Base-by-base conservation (phyloP, 2,888 invertebrate genomes). In the Hirtodrosophila confusa region DNA sequence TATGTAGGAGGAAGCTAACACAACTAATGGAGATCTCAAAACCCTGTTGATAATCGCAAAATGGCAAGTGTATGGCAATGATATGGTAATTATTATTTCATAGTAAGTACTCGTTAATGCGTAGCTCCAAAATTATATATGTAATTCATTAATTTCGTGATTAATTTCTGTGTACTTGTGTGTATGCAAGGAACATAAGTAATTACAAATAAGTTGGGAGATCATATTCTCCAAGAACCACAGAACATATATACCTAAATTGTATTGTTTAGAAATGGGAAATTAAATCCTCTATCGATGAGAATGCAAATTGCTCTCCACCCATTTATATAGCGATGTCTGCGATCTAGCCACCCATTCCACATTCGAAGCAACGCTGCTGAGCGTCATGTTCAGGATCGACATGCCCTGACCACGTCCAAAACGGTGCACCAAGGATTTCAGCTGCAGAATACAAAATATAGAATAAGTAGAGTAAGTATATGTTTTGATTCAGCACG, bases 271-370 rank as follows among this genome's bases (percentile, higher is more conserved):
- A 23, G 40, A 41, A 44, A 62, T 37, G 39, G 54, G 27, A 44
- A 24, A 50, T 55, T 10, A 49, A 48, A 12, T 39, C 24, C 58
- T 73, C 66, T 77, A 88, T 89, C 89, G 90, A 82, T 90, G 90
- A 53, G 89, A 86, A 68, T 89, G 91, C 55, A 90, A 83, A 75
- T 90, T 89, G 50, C 84, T 89, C 65, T 92, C 92, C 54, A 92
- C 89, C 92, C 92, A 92, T 86, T 89, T 90, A 75, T 91, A 92
- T 71, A 92, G 83, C 70, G 92, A 88, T 44, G 89, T 87, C 73
- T 92, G 92, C 12, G 92, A 91, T 69, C 90, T 74, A 29, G 90
- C 88, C 60, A 92, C 91, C 92, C 92, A 92, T 78, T 92, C 92
- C 36, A 92, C 92, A 74, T 92, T 92, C 23, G 92, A 91, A 57